These are phyloP conservation scores for Pseudotriccus pelzelni DNA, from an alignment of 2,797 vertebrate species.

Conservation along the genomic window DNA sequence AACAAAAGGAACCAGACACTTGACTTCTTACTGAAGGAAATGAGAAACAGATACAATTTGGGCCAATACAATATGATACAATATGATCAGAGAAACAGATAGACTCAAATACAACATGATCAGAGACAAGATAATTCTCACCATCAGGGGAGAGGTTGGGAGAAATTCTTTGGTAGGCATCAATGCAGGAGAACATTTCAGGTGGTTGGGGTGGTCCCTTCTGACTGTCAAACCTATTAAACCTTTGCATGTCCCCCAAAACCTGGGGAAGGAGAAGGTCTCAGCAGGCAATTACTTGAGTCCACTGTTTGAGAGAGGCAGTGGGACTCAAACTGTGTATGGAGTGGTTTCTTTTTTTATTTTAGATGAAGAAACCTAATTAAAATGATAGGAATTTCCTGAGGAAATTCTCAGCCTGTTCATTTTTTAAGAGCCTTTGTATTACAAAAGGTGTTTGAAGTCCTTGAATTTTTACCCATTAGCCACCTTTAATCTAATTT, in stretches of 20 bases:
- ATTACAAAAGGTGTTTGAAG: slow-evolving; percentile 63
- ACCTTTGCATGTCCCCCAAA: neutral
- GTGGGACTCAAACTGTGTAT: neutral
- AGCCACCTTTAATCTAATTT: slow-evolving; percentile 60
- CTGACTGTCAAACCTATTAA: neutral
- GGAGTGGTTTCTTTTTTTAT: neutral
- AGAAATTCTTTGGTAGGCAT: neutral
- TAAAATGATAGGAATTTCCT: slow-evolving; percentile 44
- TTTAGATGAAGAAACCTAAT: slow-evolving; percentile 49
- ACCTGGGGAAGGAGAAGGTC: neutral
- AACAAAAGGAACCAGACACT: neutral
- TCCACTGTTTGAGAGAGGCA: neutral
- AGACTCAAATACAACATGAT: neutral
- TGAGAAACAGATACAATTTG: neutral
- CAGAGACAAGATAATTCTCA: neutral
- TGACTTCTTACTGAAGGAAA: neutral
- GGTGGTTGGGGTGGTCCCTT: neutral
- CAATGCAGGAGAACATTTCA: neutral
- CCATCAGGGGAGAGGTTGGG: neutral
- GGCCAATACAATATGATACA: too few relatives aligned
- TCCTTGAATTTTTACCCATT: slow-evolving; percentile 54
- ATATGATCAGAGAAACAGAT: neutral
- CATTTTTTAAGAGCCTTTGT: slow-evolving; percentile 32
- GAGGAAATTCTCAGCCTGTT: slow-evolving; percentile 36
- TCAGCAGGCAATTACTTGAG: slow-evolving; percentile 21